Percentiles rank a stretch among this genome's conserved stretches.
phyloP scores from a whole-genome alignment of 2,113 vertebrate species.

The Antennarius striatus region DNA sequence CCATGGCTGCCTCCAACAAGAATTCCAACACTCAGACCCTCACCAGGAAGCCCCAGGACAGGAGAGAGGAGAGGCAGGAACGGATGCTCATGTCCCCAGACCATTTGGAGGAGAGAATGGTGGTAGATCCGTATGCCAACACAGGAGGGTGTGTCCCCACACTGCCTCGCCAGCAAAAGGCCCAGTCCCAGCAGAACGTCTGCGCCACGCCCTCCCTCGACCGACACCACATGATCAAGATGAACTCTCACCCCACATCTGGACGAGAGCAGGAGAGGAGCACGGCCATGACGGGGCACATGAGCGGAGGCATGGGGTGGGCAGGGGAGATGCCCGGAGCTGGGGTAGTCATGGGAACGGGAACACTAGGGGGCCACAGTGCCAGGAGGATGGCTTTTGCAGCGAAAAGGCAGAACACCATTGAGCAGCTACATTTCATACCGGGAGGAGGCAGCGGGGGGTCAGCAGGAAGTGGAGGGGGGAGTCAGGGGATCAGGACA shows the following conservation, averaged over 20 bases:
- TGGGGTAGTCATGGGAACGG: constrained; percentile 83
- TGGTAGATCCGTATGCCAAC: constrained; percentile 72
- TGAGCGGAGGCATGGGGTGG: constrained; percentile 80
- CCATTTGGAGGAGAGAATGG: constrained; percentile 82
- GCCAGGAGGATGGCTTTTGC: constrained; percentile 88
- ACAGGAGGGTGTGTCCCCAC: constrained; percentile 76
- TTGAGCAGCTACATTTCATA: constrained; percentile 92
- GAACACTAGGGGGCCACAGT: constrained; percentile 82
- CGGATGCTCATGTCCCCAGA: constrained; percentile 88
- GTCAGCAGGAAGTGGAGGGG: constrained; percentile 72
- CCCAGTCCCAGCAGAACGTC: constrained; percentile 87
- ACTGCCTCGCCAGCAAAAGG: constrained; percentile 84
- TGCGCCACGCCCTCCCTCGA: constrained; percentile 85
- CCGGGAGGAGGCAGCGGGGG: constrained; percentile 82
- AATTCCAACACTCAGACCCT: constrained; percentile 81
- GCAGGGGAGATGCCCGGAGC: constrained; percentile 72
- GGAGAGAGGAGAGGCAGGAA: constrained; percentile 55
- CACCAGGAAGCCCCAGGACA: constrained; percentile 78
- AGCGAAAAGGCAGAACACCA: constrained; percentile 87
- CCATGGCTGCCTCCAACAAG: constrained; percentile 77
- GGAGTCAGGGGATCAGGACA: constrained; percentile 83
- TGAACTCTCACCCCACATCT: constrained; percentile 87
- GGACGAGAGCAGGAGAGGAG: constrained; percentile 81
- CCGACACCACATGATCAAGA: constrained; percentile 88
- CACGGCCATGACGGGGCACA: constrained; percentile 68